Percentiles rank a stretch among this genome's conserved stretches.
These are phyloP conservation scores for Brachyptera putata DNA, from an alignment of 2,888 invertebrate species.

Conservation along the genomic window DNA sequence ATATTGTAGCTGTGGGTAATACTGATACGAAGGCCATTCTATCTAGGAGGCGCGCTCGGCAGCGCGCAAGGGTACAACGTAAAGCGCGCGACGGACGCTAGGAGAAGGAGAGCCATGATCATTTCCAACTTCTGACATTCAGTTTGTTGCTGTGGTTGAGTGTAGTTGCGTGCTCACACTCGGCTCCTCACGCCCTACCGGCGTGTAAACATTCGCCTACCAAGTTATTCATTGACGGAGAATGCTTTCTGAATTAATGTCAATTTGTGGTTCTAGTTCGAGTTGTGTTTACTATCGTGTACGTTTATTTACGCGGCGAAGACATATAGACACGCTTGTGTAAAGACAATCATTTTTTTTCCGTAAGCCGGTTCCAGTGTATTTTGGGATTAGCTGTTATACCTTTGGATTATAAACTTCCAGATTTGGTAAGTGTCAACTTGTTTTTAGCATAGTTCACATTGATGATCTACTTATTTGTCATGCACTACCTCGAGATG, in stretches of 20 bases:
- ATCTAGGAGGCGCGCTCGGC: background rate
- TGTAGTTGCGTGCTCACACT: background rate
- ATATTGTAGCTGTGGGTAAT: too few relatives aligned
- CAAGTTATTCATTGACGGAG: background rate
- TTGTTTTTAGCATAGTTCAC: background rate
- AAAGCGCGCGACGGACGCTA: background rate
- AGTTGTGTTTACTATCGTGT: slow-evolving; percentile 21
- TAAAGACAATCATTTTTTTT: background rate
- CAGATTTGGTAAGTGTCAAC: slow-evolving; percentile 11
- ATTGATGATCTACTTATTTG: background rate
- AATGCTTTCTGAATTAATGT: slow-evolving; percentile 16
- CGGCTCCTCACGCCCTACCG: background rate
- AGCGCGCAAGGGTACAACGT: background rate
- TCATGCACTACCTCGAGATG: too few relatives aligned
- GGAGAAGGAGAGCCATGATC: background rate
- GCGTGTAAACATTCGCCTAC: background rate
- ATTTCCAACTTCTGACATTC: background rate
- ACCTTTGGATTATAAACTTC: background rate
- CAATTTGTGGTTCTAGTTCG: slow-evolving; percentile 7
- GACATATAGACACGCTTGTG: slow-evolving; percentile 1
- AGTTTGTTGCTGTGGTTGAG: background rate
- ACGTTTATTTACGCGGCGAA: slow-evolving; percentile 22
- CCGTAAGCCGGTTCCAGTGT: slow-evolving; percentile 6
- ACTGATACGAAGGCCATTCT: background rate
- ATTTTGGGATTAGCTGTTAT: too few relatives aligned